A percentile compares a stretch with the other conserved stretches of the same genome.
Evolutionary conservation across 2,113 vertebrate genomes (phyloP).

Genomic region (Suncus etruscus): DNA sequence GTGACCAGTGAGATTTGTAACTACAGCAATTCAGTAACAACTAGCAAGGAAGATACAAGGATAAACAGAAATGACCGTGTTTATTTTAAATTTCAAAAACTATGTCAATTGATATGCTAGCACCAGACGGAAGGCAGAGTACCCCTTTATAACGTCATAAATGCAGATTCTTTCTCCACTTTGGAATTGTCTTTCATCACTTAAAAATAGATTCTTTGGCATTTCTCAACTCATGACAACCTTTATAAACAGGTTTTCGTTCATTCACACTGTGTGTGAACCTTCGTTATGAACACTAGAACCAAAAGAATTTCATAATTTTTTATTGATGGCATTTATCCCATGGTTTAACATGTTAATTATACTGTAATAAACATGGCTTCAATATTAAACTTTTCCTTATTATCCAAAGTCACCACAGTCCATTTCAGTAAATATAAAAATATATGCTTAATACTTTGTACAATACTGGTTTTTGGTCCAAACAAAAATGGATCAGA

Average conservation of each 20-base stretch:
- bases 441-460: constrained; percentile 99
- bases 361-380: constrained; percentile 99
- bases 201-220: constrained; percentile 22
- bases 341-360: constrained; percentile 99
- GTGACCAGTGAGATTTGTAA: background rate
- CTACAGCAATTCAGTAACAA: background rate
- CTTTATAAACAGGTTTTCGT: constrained; percentile 45
- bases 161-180: background rate
- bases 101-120: constrained; percentile 50
- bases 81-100: constrained; percentile 74
- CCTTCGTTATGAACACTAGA: constrained; percentile 68
- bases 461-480: constrained; percentile 99
- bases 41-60: constrained; percentile 65
- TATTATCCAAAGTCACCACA: constrained; percentile 99
- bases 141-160: background rate
- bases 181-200: constrained; percentile 22
- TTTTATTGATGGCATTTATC: constrained; percentile 99
- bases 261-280: background rate
- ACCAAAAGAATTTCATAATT: constrained; percentile 90
- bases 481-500: constrained; percentile 99
- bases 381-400: constrained; percentile 99
- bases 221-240: constrained; percentile 36
- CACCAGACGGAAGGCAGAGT: constrained; percentile 46
- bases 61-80: constrained; percentile 61
- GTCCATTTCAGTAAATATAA: constrained; percentile 99